These are phyloP conservation scores for Budorcas taxicolor DNA, from an alignment of 2,113 vertebrate genomes.

Conservation along the genomic window DNA sequence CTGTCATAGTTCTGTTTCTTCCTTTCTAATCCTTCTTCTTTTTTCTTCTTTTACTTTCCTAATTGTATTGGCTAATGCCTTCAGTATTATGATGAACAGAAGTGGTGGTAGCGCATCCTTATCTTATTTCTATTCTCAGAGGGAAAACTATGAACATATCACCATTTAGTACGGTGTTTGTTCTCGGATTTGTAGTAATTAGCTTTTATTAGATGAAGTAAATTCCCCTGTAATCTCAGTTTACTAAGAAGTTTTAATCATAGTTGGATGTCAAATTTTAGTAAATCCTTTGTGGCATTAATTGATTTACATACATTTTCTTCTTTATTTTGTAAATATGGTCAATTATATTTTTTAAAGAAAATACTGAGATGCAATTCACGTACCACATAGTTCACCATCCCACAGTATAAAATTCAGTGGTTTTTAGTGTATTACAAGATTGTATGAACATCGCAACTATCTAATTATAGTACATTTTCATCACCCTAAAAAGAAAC, in stretches of 20 bases:
- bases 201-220: conserved; percentile 22
- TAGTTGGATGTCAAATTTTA: conserved; percentile 16
- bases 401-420: background rate
- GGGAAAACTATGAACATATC: background rate
- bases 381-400: background rate
- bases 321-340: background rate
- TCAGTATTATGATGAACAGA: background rate
- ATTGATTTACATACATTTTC: background rate
- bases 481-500: background rate
- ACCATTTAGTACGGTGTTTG: background rate
- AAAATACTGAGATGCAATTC: background rate
- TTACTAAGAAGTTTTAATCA: conserved; percentile 11
- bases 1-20: background rate
- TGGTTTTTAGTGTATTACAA: background rate
- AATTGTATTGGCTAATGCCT: background rate
- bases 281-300: background rate
- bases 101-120: background rate
- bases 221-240: background rate
- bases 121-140: conserved; percentile 1
- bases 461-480: background rate
- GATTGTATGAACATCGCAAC: background rate
- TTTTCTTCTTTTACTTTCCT: background rate
- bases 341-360: background rate
- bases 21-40: background rate
- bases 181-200: background rate